These are phyloP conservation scores for Conger conger DNA, from an alignment of 2,113 vertebrate genomes.

Conservation along the genomic window DNA sequence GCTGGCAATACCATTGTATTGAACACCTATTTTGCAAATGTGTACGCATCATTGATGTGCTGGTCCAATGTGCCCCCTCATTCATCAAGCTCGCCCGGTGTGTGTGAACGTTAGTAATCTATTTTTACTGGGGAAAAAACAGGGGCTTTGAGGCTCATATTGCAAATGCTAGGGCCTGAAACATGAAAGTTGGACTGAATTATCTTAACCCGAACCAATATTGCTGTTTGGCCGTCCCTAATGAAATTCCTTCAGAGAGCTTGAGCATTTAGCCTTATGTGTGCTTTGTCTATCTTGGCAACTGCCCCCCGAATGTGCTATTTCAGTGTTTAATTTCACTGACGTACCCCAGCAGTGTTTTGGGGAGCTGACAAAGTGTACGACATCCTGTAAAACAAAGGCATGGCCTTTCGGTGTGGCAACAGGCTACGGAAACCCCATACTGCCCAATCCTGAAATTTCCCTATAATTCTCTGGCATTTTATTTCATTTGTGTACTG, in stretches of 20 bases:
- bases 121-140: conserved; percentile 34
- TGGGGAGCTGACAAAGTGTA: background rate
- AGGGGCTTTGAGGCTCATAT: conserved; percentile 18
- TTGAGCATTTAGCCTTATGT: background rate
- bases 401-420: background rate
- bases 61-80: conserved; percentile 57
- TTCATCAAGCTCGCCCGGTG: conserved; percentile 40
- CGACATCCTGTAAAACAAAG: background rate
- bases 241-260: background rate
- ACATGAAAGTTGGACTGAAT: background rate
- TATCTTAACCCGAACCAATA: background rate
- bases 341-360: background rate
- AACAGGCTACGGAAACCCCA: background rate
- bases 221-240: background rate
- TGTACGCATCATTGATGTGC: conserved; percentile 55
- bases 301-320: background rate
- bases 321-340: background rate
- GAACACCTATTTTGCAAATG: conserved; percentile 62
- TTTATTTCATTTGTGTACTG: no score
- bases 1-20: conserved; percentile 60
- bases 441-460: background rate
- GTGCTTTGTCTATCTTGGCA: background rate
- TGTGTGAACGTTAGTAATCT: conserved; percentile 34
- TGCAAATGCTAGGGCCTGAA: background rate
- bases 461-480: no score